Conservation (phyloP, 2,113 vertebrate genomes). For the Oreochromis niloticus region DNA sequence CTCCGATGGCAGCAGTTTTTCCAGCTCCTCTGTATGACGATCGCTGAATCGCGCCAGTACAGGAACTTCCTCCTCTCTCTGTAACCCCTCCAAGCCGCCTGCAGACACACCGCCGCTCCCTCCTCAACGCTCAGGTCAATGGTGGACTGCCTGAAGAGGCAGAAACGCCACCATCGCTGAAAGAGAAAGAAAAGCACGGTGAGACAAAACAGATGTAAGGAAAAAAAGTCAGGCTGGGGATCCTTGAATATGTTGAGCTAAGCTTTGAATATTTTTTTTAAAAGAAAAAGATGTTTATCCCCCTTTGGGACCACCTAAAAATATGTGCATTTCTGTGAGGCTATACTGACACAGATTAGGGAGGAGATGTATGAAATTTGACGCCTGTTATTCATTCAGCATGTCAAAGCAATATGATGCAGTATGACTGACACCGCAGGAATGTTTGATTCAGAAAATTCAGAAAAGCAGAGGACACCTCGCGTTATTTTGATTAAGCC, state of each 20-base stretch:
- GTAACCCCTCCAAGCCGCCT: conserved; percentile 83
- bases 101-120: conserved; percentile 76
- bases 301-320: neutral
- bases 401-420: neutral
- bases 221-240: neutral
- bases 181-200: neutral
- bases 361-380: neutral
- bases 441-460: neutral
- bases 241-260: neutral
- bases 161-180: conserved; percentile 84
- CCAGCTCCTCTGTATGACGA: conserved; percentile 84
- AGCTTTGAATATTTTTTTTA: neutral
- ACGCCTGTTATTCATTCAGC: neutral
- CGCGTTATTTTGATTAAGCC: neutral
- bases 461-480: neutral
- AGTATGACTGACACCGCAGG: neutral
- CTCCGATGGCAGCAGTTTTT: conserved; percentile 54
- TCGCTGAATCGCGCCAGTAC: conserved; percentile 72
- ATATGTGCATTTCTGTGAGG: neutral
- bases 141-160: conserved; percentile 59
- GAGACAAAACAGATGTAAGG: neutral
- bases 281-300: neutral
- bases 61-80: conserved; percentile 74
- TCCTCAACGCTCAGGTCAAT: conserved; percentile 41
- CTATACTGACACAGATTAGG: neutral